These are phyloP conservation scores for Agelas oroides DNA, from an alignment of 37 sponge, comb jelly and placozoan genomes.

Conservation along the genomic window DNA sequence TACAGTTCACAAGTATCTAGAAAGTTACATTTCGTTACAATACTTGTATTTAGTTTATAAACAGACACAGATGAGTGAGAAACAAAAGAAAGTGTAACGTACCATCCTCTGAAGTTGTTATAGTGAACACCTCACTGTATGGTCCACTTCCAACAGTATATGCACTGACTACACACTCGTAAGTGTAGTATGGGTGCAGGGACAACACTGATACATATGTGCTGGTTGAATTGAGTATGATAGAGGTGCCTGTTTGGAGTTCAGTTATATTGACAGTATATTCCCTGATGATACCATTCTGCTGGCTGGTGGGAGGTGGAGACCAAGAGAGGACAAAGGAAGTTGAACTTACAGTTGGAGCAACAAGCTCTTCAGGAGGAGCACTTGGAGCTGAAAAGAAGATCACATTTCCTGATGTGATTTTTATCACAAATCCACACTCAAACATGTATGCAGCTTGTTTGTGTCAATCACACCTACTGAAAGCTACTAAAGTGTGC, in stretches of 20 bases:
- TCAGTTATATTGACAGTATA: constrained; percentile 38
- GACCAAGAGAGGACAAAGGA: constrained; percentile 12
- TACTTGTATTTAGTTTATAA: too few relatives aligned
- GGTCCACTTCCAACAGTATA: constrained; percentile 11
- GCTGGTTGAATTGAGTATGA: not conserved
- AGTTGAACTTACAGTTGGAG: not conserved
- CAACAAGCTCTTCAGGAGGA: constrained; percentile 21
- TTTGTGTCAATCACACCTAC: too few relatives aligned
- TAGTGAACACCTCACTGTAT: too few relatives aligned
- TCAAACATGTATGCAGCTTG: too few relatives aligned
- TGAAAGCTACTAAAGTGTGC: too few relatives aligned
- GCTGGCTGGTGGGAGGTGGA: constrained; percentile 1
- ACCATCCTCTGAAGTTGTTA: too few relatives aligned
- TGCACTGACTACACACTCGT: constrained; percentile 10
- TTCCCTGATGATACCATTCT: constrained; percentile 49
- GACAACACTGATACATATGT: constrained; percentile 11
- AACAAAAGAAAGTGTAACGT: too few relatives aligned
- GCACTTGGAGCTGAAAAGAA: constrained; percentile 14
- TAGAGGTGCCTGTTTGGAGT: constrained; percentile 4
- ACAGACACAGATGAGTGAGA: too few relatives aligned
- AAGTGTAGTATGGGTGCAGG: constrained; percentile 42
- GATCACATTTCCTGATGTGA: not conserved
- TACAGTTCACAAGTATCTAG: too few relatives aligned
- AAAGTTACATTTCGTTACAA: too few relatives aligned
- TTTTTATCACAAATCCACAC: too few relatives aligned